phyloP scores from a whole-genome alignment of 2,113 vertebrate genomes.

The Miniopterus natalensis region DNA sequence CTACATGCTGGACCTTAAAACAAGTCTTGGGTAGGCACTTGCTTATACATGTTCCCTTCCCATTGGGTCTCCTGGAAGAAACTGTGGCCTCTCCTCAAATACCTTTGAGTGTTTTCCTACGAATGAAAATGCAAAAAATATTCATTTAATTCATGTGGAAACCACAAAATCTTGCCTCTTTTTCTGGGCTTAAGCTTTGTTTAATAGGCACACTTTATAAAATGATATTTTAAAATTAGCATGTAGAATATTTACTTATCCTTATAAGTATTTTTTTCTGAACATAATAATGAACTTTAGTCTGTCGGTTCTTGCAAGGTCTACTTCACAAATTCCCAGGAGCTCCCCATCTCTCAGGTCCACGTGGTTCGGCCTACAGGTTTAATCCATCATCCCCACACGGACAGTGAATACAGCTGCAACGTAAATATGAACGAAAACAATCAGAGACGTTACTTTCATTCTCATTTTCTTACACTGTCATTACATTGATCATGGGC shows the following conservation, averaged over 20 bases:
- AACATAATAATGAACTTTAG: not conserved
- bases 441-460: not conserved
- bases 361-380: not conserved
- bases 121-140: not conserved
- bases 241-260: not conserved
- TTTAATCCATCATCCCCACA: not conserved
- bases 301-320: not conserved
- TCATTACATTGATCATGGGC: not conserved
- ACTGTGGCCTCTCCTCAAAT: not conserved
- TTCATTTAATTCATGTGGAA: not conserved
- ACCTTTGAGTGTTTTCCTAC: not conserved
- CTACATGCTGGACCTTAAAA: not conserved
- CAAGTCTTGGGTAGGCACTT: not conserved
- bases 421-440: constrained; percentile 26
- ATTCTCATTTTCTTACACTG: not conserved
- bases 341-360: not conserved
- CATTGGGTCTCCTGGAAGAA: not conserved
- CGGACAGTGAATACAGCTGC: not conserved
- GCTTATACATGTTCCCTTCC: not conserved
- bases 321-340: not conserved
- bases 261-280: not conserved
- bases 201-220: not conserved
- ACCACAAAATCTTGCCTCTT: not conserved
- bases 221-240: not conserved
- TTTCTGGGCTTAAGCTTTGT: not conserved